Conservation (phyloP, 2,797 vertebrate genomes). For the Glossophaga mutica region DNA sequence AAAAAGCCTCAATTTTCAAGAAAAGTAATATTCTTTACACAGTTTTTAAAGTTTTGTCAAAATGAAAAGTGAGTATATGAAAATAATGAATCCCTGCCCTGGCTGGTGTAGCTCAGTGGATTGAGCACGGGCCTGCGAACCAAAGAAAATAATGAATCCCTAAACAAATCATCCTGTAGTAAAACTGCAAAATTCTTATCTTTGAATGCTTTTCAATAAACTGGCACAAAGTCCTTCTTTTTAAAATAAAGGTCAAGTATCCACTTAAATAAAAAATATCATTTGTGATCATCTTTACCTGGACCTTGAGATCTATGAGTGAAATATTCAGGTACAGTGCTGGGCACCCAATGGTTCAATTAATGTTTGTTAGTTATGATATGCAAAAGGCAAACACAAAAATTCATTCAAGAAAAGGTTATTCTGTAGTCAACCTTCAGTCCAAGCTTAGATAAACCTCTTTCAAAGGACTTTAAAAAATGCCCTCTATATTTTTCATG, state of each 20-base stretch:
- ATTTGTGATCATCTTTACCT: neutral
- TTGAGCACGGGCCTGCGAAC: too few relatives aligned
- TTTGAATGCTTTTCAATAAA: neutral
- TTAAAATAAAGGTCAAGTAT: neutral
- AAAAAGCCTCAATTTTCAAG: neutral
- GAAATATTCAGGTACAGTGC: neutral
- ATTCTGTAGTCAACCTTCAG: neutral
- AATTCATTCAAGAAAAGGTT: neutral
- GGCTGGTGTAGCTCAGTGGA: too few relatives aligned
- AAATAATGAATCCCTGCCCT: neutral
- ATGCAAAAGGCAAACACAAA: neutral
- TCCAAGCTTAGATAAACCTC: neutral
- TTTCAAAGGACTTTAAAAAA: neutral
- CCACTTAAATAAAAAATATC: neutral
- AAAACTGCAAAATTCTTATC: slow-evolving; percentile 1
- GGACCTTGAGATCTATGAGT: neutral
- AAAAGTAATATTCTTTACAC: slow-evolving; percentile 10
- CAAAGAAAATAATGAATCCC: neutral
- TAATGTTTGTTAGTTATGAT: neutral
- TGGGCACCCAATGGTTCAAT: neutral
- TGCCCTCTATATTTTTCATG: neutral
- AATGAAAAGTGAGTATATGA: neutral
- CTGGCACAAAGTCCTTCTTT: neutral
- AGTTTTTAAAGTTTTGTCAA: neutral
- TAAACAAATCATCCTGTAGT: neutral